phyloP scores from a whole-genome alignment of 92 coral and sea anemone species.

The Siderastrea radians region DNA sequence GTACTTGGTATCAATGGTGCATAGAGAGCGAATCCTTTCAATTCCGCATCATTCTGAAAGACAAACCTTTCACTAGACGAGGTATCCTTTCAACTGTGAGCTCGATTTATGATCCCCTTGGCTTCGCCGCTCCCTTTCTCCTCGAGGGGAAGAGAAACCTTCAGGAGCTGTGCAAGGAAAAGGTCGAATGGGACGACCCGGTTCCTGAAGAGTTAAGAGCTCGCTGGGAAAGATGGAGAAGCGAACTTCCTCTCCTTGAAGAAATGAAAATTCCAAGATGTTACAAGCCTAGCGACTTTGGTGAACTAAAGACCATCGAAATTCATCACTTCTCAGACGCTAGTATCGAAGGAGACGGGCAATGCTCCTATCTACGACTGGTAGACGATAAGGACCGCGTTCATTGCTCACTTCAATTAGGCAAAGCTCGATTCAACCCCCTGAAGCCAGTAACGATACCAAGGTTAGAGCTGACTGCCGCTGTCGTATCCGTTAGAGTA shows the following conservation, averaged over 20 bases:
- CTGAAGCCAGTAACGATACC: conserved; percentile 45
- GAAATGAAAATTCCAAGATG: conserved; percentile 3
- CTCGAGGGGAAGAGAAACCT: not conserved
- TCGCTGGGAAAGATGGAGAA: not conserved
- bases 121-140: conserved; percentile 1
- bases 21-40: conserved; percentile 31
- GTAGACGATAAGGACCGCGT: conserved; percentile 17
- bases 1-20: conserved; percentile 54
- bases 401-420: conserved; percentile 37
- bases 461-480: conserved; percentile 64
- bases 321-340: conserved; percentile 16
- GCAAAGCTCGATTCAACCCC: conserved; percentile 62
- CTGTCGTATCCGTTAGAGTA: conserved; percentile 45
- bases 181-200: not conserved
- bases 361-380: conserved; percentile 1
- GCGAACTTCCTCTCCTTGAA: conserved; percentile 20
- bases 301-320: not conserved
- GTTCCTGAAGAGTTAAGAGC: not conserved
- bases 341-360: conserved; percentile 9
- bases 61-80: not conserved
- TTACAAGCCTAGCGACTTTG: not conserved
- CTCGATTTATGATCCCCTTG: conserved; percentile 8
- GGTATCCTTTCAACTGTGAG: conserved; percentile 6
- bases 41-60: not conserved
- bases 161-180: conserved; percentile 3